Evolutionary conservation across 2,888 invertebrate genomes (phyloP).

Genomic region (Serrognathus titanus): DNA sequence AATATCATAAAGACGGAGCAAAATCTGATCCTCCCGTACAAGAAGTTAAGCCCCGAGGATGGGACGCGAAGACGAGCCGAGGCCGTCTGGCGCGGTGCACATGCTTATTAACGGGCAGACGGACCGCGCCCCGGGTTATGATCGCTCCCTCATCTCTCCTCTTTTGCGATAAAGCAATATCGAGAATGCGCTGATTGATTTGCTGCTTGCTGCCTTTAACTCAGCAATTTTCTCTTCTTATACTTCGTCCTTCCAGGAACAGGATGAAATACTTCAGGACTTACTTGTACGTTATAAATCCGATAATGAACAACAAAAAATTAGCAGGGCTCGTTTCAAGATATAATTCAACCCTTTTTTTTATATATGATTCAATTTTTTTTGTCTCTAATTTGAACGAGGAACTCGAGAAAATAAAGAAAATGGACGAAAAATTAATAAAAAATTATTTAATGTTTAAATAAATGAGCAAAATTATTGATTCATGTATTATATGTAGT

Average conservation of each 20-base stretch:
- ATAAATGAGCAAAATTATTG: no score
- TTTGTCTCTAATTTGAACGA: no score
- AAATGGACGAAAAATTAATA: no score
- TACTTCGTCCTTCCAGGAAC: not conserved
- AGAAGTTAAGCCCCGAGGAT: conserved; percentile 19
- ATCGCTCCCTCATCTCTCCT: conserved; percentile 26
- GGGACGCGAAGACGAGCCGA: conserved; percentile 14
- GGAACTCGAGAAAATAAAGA: no score
- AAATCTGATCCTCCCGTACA: conserved; percentile 22
- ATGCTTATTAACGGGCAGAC: conserved; percentile 33
- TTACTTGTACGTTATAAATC: no score
- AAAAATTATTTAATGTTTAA: no score
- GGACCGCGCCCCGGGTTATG: conserved; percentile 34
- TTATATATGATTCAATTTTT: no score
- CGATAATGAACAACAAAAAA: no score
- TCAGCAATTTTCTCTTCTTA: not conserved
- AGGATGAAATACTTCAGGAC: no score
- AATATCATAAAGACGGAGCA: conserved; percentile 18
- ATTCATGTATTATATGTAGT: no score
- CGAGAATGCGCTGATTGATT: conserved; percentile 22
- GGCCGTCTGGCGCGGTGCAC: conserved; percentile 30
- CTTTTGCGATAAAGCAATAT: conserved; percentile 28
- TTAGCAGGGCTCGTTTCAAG: no score
- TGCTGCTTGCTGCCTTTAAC: conserved; percentile 8
- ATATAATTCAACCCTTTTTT: no score